Base-by-base conservation (phyloP, 2,888 invertebrate species). In the Calameuta filiformis region DNA sequence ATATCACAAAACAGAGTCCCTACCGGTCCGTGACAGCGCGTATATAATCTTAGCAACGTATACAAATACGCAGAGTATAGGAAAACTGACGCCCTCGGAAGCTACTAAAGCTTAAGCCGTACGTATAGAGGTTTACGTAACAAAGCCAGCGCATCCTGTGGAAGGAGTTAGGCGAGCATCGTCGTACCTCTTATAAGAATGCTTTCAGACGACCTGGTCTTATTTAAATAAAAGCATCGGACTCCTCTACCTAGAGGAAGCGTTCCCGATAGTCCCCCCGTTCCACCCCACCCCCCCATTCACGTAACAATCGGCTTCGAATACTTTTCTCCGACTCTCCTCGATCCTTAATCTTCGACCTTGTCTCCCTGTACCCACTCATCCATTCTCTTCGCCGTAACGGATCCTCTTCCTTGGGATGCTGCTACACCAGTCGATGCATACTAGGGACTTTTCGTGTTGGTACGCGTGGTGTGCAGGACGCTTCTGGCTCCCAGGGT, bases 121-220 rank as follows among this genome's bases (percentile, higher is more conserved):
- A 40, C 40, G 40, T 40, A 40, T 40, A 15, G 6, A 40, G 40
- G 40, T 40, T 40, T 15, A 40, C 40, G 40, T 40, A 40, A 40
- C 40, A 40, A 40, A 40, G 40, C 40, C 40, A 40, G 15, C 15
- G 15, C 40, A 4, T 40, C 40, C 15, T 40, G 0, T 15, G 0
- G 40, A 4, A 40, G 4, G 40, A 4, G 40, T 15, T 40, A 40
- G 40, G 15, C 15, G 40, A 15, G 15, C 15, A 15, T 40, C 40
- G 40, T 40, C 6, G 15, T 6, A 15, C 4, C 40, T 40, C 40
- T 40, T 15, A 40, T 81, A 83, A 84, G 82, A 85, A 83, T 82
- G 83, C 84, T 85, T 85, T 85, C 85, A 85, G 85, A 85, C 84
- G 79, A 83, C 83, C 81, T 79, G 81, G 83, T 85, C 84, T 84